Base-by-base conservation (phyloP, 2,888 invertebrate genomes). In the Nezara viridula region DNA sequence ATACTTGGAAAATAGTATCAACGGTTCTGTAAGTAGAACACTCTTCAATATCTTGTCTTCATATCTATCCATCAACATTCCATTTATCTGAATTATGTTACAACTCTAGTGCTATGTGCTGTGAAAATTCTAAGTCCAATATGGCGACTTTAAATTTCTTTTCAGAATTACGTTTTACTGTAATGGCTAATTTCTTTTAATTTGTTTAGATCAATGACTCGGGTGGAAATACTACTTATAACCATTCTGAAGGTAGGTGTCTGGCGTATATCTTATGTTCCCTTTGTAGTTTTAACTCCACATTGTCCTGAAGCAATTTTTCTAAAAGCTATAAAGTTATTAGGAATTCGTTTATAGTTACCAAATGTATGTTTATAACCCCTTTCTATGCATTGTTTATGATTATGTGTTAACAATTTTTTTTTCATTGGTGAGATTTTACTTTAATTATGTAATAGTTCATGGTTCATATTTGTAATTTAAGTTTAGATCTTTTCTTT, bases 101-200 rank as follows among this genome's bases (percentile, higher is more conserved):
- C 50, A n/a, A 85, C 86, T 88, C 44, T 32, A 47, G 49, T 27
- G 66, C 55, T 47, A 88, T 81, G 81, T 89, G 50, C 86, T 86
- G 77, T 90, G 93, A 94, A 95, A 95, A 93, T 95, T 95, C 95
- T 95, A 96, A 96, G 96, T 96, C 96, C 95, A 96, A 96, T 96
- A 96, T 96, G 96, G 96, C 96, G 96, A 95, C 96, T 95, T 49
- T 86, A 89, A 77, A 86, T 89, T 86, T 49, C 24, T 40, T 86
- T 86, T 89, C 21, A 37, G 50, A 85, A 37, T 44, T 47, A 27
- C 40, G 66, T 86, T 49, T 40, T 73, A 27, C 19, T 12, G 19
- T 16, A 49, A 4, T 73, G 9, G 1, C n/a, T 44, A 24, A 77
- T 37, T 73, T 50, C 27, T 89, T 37, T 86, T 89, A 50, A 50